Conservation (phyloP, 2,888 invertebrate genomes). For the Slavum lentiscoides region DNA sequence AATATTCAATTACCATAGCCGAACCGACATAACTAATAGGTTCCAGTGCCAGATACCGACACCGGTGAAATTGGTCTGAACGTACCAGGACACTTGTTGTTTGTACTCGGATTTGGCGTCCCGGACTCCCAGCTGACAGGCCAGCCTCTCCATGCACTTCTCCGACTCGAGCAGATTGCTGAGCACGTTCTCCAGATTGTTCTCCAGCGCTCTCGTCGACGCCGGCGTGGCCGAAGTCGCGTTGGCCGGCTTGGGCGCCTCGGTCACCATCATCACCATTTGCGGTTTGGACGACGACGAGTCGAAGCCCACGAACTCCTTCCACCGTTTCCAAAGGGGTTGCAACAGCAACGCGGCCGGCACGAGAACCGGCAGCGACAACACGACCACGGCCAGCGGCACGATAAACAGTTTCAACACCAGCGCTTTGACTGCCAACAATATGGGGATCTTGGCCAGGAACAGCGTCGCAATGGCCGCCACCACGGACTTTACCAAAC, state of each 20-base stretch:
- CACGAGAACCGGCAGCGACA: constrained; percentile 56
- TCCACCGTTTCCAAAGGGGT: constrained; percentile 55
- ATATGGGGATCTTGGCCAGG: constrained; percentile 54
- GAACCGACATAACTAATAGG: no score
- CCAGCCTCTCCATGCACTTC: constrained; percentile 56
- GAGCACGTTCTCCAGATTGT: constrained; percentile 41
- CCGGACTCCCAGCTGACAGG: constrained; percentile 56
- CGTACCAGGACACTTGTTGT: constrained; percentile 57
- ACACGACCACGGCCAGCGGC: constrained; percentile 56
- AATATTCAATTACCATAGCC: no score
- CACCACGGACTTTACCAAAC: constrained; percentile 52
- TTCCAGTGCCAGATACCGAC: no score
- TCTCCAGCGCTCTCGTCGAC: constrained; percentile 28
- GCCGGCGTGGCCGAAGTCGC: constrained; percentile 24
- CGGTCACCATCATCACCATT: constrained; percentile 45
- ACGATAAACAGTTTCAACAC: constrained; percentile 56
- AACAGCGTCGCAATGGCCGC: constrained; percentile 54
- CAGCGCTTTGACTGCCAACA: constrained; percentile 55
- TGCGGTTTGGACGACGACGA: constrained; percentile 41
- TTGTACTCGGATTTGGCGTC: constrained; percentile 55
- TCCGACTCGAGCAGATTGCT: constrained; percentile 55
- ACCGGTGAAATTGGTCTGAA: not conserved
- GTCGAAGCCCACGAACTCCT: constrained; percentile 45
- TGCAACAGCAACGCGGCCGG: constrained; percentile 56
- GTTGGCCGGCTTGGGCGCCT: constrained; percentile 15